These are phyloP conservation scores for Acanthiza pusilla DNA, from an alignment of 2,797 vertebrate genomes.

Conservation along the genomic window DNA sequence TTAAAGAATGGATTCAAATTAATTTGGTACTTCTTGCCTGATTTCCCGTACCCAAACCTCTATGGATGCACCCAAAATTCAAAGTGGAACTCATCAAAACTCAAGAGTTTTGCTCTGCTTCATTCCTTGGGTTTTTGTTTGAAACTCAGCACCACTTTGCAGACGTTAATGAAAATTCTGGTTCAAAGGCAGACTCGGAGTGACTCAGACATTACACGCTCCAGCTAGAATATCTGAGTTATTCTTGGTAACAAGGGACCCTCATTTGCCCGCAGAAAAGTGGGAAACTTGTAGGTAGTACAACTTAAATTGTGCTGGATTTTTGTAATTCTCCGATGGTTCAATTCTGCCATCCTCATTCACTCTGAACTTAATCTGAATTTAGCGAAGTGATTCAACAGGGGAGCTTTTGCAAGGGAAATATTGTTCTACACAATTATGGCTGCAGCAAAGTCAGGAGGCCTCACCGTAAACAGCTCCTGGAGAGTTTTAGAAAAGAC, in stretches of 20 bases:
- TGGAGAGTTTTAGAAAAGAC: neutral
- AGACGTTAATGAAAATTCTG: neutral
- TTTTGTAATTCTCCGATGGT: neutral
- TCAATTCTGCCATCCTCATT: neutral
- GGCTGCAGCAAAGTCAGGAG: neutral
- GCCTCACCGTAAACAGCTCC: neutral
- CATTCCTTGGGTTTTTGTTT: neutral
- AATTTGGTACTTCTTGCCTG: neutral
- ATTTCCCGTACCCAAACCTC: neutral
- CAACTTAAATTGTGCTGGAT: neutral
- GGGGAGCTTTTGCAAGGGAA: neutral
- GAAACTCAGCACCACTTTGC: neutral
- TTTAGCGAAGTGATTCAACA: neutral
- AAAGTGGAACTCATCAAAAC: neutral
- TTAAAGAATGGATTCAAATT: neutral
- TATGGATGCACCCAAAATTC: neutral
- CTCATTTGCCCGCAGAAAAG: neutral
- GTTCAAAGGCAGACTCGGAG: neutral
- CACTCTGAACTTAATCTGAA: conserved; percentile 11
- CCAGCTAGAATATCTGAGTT: neutral
- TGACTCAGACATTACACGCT: neutral
- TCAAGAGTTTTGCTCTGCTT: neutral
- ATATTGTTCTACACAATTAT: neutral
- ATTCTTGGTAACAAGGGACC: neutral
- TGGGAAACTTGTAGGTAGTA: neutral